Evolutionary conservation across 2,113 vertebrate species (phyloP).

Genomic region (Neodon shergylaensis): DNA sequence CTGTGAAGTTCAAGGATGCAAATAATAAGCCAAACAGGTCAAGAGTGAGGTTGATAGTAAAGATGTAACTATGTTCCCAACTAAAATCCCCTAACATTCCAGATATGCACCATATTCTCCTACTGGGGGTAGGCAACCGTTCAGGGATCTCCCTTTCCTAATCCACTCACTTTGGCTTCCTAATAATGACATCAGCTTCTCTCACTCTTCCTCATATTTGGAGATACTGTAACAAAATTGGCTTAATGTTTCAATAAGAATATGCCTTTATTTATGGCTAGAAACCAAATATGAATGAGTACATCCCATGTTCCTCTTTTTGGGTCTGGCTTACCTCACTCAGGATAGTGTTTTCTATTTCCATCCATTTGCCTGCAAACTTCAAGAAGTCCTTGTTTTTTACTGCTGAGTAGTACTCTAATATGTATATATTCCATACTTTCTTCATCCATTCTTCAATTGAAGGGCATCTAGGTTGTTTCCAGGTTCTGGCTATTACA

Average conservation of each 20-base stretch:
- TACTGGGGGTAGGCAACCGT: background rate
- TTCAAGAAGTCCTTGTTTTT: no score
- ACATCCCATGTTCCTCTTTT: no score
- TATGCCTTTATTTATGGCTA: no score
- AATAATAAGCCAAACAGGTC: background rate
- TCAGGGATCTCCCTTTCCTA: background rate
- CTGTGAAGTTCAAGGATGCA: slow-evolving; percentile 12
- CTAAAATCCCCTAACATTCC: background rate
- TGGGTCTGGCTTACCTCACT: no score
- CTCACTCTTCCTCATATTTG: background rate
- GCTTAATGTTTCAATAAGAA: background rate
- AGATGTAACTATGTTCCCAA: background rate
- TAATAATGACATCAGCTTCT: background rate
- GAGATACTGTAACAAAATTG: background rate
- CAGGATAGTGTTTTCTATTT: no score
- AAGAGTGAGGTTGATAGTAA: background rate
- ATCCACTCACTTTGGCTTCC: background rate
- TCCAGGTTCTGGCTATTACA: no score
- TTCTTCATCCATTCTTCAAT: no score
- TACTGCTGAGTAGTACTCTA: no score
- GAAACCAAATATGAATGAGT: no score
- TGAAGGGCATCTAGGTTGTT: no score
- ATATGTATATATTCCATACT: no score
- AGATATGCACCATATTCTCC: background rate
- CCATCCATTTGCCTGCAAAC: no score